Percentiles rank a stretch among this genome's conserved stretches.
These are phyloP conservation scores for Myiothlypis chrysogaster DNA, from an alignment of 2,797 vertebrate species.

Conservation along the genomic window DNA sequence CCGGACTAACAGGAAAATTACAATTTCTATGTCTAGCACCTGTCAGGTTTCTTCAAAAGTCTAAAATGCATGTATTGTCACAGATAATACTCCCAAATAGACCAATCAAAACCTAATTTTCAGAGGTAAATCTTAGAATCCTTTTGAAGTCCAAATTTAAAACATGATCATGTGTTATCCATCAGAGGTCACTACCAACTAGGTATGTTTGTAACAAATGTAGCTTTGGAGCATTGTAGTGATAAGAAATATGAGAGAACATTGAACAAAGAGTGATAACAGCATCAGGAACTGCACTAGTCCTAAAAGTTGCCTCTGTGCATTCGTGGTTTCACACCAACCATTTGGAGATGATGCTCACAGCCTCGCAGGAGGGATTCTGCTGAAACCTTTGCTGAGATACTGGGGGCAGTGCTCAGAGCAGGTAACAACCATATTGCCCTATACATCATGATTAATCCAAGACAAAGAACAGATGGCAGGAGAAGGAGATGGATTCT, in stretches of 20 bases:
- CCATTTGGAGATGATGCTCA: not conserved
- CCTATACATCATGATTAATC: conserved; percentile 72
- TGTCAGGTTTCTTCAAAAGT: conserved; percentile 16
- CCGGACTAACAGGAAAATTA: not conserved
- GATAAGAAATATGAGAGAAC: not conserved
- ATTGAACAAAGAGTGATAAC: not conserved
- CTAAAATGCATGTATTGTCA: not conserved
- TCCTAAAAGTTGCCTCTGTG: not conserved
- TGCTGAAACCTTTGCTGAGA: conserved; percentile 25
- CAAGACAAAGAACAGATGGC: conserved; percentile 75
- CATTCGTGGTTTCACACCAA: not conserved
- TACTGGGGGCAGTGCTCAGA: conserved; percentile 41
- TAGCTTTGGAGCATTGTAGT: not conserved
- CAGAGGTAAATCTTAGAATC: not conserved
- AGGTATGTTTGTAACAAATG: not conserved
- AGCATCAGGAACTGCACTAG: not conserved
- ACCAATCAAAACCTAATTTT: conserved; percentile 1
- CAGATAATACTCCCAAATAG: not conserved
- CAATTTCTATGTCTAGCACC: conserved; percentile 6
- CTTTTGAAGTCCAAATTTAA: not conserved
- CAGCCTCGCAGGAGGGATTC: not conserved
- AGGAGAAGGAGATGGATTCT: conserved; percentile 48
- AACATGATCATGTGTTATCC: not conserved
- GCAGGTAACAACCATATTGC: conserved; percentile 45
- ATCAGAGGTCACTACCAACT: not conserved